These are phyloP conservation scores for Hetaerina americana DNA, from an alignment of 1,140 invertebrate genomes.

Conservation along the genomic window DNA sequence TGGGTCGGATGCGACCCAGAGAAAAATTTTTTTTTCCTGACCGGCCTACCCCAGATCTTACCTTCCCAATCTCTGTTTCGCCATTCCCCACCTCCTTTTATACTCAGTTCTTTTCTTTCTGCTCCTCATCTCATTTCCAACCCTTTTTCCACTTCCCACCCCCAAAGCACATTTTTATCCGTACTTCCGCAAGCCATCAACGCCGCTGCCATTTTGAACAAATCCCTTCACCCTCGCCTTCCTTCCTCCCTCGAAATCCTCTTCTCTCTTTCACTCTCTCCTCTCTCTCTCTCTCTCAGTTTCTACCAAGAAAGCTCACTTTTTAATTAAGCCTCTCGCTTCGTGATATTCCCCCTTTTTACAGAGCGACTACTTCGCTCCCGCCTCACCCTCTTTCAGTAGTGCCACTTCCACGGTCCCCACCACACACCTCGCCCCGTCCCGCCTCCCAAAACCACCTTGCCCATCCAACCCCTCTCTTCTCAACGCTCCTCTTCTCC, in stretches of 20 bases:
- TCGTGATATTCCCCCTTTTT: background rate
- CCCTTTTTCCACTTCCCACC: no score
- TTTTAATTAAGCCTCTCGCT: background rate
- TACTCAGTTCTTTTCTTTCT: no score
- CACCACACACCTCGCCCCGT: background rate
- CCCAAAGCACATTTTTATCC: no score
- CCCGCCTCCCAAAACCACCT: background rate
- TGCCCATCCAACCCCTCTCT: background rate
- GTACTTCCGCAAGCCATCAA: no score
- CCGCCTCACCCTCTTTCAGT: no score
- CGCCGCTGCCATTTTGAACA: no score
- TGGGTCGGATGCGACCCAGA: background rate
- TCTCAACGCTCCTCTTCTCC: background rate
- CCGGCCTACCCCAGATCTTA: no score
- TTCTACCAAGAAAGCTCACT: background rate
- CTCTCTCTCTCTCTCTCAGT: background rate
- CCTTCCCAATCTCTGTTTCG: background rate
- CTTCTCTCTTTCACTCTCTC: background rate
- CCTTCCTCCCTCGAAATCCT: background rate
- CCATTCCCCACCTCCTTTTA: background rate
- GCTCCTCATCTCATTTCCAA: no score
- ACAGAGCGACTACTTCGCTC: background rate
- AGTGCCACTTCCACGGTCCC: no score
- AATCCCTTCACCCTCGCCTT: no score
- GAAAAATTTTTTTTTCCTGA: no score